A percentile compares a stretch with the other conserved stretches of the same genome.
These are phyloP conservation scores for Neomicropteryx cornuta DNA, from an alignment of 1,140 invertebrate genomes.

Conservation along the genomic window DNA sequence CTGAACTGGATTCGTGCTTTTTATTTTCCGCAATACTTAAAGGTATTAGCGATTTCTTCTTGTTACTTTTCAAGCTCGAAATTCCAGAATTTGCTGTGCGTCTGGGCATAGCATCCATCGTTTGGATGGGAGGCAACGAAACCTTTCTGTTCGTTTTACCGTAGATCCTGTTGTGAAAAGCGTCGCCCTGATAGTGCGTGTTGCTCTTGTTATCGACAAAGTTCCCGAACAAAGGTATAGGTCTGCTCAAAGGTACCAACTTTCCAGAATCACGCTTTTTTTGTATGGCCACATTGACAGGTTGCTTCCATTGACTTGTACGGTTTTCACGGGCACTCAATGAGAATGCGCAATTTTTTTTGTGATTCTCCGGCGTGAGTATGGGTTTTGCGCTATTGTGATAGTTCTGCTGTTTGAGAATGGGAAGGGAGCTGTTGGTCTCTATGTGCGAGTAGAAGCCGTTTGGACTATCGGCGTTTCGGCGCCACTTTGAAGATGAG, in stretches of 20 bases:
- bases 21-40: conserved; percentile 20
- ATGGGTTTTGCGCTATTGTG: no score
- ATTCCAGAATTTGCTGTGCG: no score
- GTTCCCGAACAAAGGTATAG: conserved; percentile 20
- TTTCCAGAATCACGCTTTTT: conserved; percentile 24
- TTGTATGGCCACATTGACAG: conserved; percentile 26
- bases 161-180: conserved; percentile 13
- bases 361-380: no score
- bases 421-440: no score
- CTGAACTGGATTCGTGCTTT: conserved; percentile 16
- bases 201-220: no score
- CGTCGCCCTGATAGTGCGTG: no score
- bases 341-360: no score
- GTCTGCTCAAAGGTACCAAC: conserved; percentile 26
- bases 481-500: conserved; percentile 36
- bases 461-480: conserved; percentile 16
- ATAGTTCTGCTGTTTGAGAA: no score
- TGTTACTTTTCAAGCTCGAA: conserved; percentile 30
- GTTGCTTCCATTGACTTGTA: conserved; percentile 23
- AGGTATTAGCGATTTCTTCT: conserved; percentile 24
- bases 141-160: conserved; percentile 30
- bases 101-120: no score
- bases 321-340: no score
- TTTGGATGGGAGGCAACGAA: conserved; percentile 31
- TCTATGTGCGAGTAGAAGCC: no score